Evolutionary conservation across 2,797 vertebrate species (phyloP).

Genomic region (Oophaga sylvatica): DNA sequence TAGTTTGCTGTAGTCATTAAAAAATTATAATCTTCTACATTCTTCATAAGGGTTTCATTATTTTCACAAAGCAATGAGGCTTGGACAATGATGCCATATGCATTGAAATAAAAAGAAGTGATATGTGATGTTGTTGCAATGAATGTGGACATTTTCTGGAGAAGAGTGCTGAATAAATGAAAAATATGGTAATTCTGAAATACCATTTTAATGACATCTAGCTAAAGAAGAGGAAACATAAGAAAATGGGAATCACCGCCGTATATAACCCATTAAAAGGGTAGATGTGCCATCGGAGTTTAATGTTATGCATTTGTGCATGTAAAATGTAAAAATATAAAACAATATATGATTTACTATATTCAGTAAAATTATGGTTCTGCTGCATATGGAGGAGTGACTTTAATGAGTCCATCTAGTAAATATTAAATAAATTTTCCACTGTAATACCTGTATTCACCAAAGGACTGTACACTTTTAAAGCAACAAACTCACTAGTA

Average conservation of each 20-base stretch:
- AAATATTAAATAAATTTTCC: no score
- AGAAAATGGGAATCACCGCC: background rate
- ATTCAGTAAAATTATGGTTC: background rate
- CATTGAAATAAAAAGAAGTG: slow-evolving; percentile 17
- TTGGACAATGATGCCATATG: background rate
- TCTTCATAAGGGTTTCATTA: background rate
- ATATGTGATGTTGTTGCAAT: slow-evolving; percentile 4
- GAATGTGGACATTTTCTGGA: slow-evolving; percentile 1
- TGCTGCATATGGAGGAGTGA: background rate
- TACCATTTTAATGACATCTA: slow-evolving; percentile 44
- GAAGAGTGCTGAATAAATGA: slow-evolving; percentile 18
- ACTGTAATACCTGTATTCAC: no score
- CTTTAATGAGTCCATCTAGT: background rate
- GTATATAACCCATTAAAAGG: background rate
- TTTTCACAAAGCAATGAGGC: slow-evolving; percentile 18
- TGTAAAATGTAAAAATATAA: background rate
- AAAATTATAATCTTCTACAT: background rate
- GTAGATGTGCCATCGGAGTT: background rate
- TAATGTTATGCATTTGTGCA: background rate
- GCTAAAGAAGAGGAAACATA: slow-evolving; percentile 14
- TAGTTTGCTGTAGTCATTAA: background rate
- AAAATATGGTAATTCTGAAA: slow-evolving; percentile 41
- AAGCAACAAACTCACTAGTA: no score
- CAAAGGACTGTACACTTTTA: no score
- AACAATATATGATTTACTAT: background rate